Conservation (phyloP, 2,113 vertebrate species). For the Gallinago media region DNA sequence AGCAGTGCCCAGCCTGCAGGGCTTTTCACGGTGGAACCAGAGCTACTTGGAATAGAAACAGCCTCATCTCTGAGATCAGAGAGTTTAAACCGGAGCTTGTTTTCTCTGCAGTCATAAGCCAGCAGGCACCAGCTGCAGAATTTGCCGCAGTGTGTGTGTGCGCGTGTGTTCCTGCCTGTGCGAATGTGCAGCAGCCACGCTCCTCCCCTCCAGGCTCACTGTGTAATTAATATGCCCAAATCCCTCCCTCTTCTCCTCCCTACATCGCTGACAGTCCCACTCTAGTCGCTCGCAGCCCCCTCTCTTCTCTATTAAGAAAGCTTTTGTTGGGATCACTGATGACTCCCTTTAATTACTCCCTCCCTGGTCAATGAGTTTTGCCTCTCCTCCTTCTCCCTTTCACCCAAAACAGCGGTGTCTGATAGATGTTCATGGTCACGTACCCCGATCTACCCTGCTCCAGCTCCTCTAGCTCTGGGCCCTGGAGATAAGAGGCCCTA, state of each 20-base stretch:
- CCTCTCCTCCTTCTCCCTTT: neutral
- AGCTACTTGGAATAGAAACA: conserved; percentile 22
- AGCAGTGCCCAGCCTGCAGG: conserved; percentile 21
- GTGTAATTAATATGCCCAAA: conserved; percentile 25
- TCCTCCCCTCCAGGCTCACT: conserved; percentile 67
- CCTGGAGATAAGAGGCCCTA: neutral
- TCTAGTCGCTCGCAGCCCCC: neutral
- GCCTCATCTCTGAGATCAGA: conserved; percentile 28
- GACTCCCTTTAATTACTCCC: neutral
- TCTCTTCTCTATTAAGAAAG: conserved; percentile 19
- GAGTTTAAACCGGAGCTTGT: conserved; percentile 69
- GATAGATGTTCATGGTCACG: neutral
- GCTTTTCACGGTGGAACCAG: conserved; percentile 7
- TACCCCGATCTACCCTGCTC: neutral
- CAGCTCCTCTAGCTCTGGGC: neutral
- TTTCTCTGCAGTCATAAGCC: conserved; percentile 78
- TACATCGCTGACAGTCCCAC: neutral
- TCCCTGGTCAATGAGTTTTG: neutral
- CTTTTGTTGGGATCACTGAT: neutral
- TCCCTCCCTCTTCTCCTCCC: conserved; percentile 61
- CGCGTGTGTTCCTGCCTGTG: conserved; percentile 36
- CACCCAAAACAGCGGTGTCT: neutral
- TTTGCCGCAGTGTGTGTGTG: conserved; percentile 83
- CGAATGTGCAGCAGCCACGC: conserved; percentile 71
- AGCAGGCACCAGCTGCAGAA: conserved; percentile 79